Percentiles rank a stretch among this genome's conserved stretches.
Evolutionary conservation across 1,140 invertebrate genomes (phyloP).

Genomic region (Orius insidiosus): DNA sequence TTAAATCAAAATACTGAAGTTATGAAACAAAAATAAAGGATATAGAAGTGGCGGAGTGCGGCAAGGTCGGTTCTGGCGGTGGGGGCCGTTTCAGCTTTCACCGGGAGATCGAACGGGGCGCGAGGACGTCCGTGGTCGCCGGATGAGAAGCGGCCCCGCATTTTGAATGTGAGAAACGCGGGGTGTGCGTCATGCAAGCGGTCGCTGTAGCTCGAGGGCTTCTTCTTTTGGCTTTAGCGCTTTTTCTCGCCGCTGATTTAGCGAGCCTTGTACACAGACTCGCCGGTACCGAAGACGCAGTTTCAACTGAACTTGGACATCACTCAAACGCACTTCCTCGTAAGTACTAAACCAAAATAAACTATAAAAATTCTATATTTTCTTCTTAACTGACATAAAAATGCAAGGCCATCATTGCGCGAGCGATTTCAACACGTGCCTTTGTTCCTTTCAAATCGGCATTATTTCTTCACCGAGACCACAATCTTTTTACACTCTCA

Average conservation of each 20-base stretch:
- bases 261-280: slow-evolving; percentile 7
- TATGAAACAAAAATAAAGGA: too few relatives aligned
- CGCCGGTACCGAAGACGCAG: not conserved
- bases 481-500: too few relatives aligned
- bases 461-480: too few relatives aligned
- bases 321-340: slow-evolving; percentile 11
- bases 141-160: not conserved
- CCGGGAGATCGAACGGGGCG: not conserved
- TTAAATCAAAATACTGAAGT: too few relatives aligned
- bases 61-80: too few relatives aligned
- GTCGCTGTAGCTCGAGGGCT: slow-evolving; percentile 9
- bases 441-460: too few relatives aligned
- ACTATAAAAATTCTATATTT: too few relatives aligned
- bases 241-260: slow-evolving; percentile 10
- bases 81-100: too few relatives aligned
- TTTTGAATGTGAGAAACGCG: not conserved
- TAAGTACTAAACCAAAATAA: slow-evolving; percentile 9
- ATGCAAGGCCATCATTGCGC: too few relatives aligned
- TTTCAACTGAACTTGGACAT: slow-evolving; percentile 3
- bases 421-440: too few relatives aligned
- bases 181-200: slow-evolving; percentile 11
- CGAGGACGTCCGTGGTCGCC: slow-evolving; percentile 3
- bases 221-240: slow-evolving; percentile 9
- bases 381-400: not conserved
- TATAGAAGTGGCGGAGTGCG: too few relatives aligned